Evolutionary conservation across 2,888 invertebrate species (phyloP).

Genomic region (Cephus runcator): DNA sequence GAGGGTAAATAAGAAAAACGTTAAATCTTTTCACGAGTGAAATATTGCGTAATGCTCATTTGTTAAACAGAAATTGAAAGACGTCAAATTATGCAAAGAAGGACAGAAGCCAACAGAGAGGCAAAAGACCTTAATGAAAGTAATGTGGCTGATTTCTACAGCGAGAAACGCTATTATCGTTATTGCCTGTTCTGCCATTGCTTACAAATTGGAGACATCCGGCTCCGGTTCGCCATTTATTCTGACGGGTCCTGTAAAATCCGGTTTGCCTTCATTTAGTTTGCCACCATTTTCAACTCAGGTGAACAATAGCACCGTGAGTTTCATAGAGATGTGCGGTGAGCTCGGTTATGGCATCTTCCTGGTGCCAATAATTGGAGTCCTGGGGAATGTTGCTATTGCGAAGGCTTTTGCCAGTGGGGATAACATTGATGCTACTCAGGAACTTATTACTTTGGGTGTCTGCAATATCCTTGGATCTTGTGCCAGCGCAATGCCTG

Average conservation of each 20-base stretch:
- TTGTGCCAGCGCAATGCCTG: slow-evolving; percentile 90
- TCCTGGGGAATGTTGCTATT: slow-evolving; percentile 94
- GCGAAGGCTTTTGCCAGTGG: slow-evolving; percentile 92
- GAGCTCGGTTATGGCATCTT: slow-evolving; percentile 87
- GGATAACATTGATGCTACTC: slow-evolving; percentile 86
- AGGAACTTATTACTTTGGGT: slow-evolving; percentile 88
- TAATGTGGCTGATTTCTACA: slow-evolving; percentile 82
- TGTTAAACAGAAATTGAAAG: slow-evolving; percentile 77
- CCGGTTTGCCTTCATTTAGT: slow-evolving; percentile 78
- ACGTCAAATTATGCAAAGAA: slow-evolving; percentile 68
- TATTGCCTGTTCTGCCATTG: slow-evolving; percentile 76
- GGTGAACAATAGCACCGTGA: slow-evolving; percentile 69
- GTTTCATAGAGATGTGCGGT: slow-evolving; percentile 77
- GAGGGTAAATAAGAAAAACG: slow-evolving; percentile 70
- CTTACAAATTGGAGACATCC: slow-evolving; percentile 71
- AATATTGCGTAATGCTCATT: background rate
- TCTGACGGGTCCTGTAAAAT: slow-evolving; percentile 79
- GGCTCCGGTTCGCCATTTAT: slow-evolving; percentile 73
- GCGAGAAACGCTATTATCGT: slow-evolving; percentile 88
- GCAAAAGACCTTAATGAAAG: slow-evolving; percentile 68
- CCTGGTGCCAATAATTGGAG: slow-evolving; percentile 88
- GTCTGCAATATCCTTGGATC: slow-evolving; percentile 87
- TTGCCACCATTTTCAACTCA: slow-evolving; percentile 79
- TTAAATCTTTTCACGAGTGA: too few relatives aligned
- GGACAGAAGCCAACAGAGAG: slow-evolving; percentile 62